Percentiles rank a stretch among this genome's conserved stretches.
Conservation (phyloP, 2,113 vertebrate species). For the Lycaon pictus region DNA sequence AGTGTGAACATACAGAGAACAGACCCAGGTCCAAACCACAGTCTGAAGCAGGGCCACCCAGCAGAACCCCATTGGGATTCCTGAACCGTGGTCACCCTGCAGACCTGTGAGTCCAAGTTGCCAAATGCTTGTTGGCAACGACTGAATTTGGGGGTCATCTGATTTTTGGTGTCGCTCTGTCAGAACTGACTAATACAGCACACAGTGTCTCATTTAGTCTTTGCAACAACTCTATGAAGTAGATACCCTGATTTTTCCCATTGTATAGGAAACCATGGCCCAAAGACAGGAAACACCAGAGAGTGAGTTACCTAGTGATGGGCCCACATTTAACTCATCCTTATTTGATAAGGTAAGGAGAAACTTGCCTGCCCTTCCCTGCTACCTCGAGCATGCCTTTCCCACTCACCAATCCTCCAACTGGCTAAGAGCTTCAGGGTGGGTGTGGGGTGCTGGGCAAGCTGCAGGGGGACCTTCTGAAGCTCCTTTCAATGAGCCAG, state of each 20-base stretch:
- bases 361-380: not conserved
- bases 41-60: not conserved
- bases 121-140: not conserved
- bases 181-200: not conserved
- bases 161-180: not conserved
- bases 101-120: not conserved
- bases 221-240: not conserved
- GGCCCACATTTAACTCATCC: not conserved
- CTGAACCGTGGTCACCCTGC: no score
- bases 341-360: not conserved
- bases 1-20: not conserved
- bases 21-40: not conserved
- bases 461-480: conserved; percentile 52
- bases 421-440: not conserved
- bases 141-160: not conserved
- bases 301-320: not conserved
- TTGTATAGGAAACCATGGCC: not conserved
- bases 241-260: not conserved
- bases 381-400: not conserved
- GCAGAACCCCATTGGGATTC: no score
- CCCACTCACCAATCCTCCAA: not conserved
- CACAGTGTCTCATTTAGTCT: not conserved
- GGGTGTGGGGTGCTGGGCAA: not conserved
- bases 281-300: not conserved
- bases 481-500: conserved; percentile 87